Percentiles rank a stretch among this genome's conserved stretches.
Conservation (phyloP, 2,888 invertebrate genomes). For the Cyclophora albipunctata region DNA sequence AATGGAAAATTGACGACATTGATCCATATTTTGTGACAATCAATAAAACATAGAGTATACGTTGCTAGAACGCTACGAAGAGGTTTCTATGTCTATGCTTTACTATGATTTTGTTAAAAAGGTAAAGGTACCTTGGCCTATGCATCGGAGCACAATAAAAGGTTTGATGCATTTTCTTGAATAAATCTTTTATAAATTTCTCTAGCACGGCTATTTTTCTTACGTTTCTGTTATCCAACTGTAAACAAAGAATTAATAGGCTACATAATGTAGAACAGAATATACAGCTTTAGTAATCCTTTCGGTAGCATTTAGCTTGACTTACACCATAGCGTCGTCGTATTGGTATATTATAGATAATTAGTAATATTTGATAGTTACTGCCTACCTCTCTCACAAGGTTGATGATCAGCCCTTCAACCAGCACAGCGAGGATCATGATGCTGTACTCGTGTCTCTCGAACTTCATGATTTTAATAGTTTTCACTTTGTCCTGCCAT, state of each 20-base stretch:
- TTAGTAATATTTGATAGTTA: background rate
- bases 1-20: too few species aligned
- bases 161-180: conserved; percentile 28
- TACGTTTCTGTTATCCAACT: conserved; percentile 45
- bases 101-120: too few species aligned
- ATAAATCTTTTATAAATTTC: conserved; percentile 31
- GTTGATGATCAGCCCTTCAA: conserved; percentile 73
- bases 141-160: conserved; percentile 29
- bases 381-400: conserved; percentile 61
- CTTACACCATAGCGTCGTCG: background rate
- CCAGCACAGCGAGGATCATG: conserved; percentile 63
- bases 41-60: background rate
- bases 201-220: conserved; percentile 35
- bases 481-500: conserved; percentile 68
- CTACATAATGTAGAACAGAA: background rate
- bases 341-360: too few species aligned
- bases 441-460: conserved; percentile 44
- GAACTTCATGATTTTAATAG: conserved; percentile 28
- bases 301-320: background rate
- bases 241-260: conserved; percentile 6
- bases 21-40: too few species aligned
- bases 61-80: too few species aligned
- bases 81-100: too few species aligned
- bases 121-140: conserved; percentile 29
- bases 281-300: background rate